Conservation (phyloP, 2,888 invertebrate genomes). For the Amiota minor region DNA sequence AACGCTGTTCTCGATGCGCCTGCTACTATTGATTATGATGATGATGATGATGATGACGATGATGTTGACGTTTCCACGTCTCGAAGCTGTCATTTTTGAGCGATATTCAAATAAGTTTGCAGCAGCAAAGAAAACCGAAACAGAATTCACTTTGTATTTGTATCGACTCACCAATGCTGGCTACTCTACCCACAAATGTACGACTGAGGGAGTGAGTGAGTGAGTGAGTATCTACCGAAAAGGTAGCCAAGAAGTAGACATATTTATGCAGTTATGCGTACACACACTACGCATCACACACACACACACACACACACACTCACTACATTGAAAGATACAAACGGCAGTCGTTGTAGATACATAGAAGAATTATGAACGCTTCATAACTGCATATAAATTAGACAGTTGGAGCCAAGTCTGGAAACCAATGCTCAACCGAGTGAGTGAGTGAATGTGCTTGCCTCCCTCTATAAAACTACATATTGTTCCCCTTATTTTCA, state of each 20-base stretch:
- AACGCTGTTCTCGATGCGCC: neutral
- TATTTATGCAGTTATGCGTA: constrained; percentile 34
- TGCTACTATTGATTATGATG: neutral
- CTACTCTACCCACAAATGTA: too few relatives aligned
- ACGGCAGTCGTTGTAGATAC: neutral
- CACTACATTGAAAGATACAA: neutral
- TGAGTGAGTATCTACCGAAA: neutral
- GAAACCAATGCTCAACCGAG: constrained; percentile 23
- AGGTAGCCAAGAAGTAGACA: constrained; percentile 9
- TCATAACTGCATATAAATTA: constrained; percentile 61
- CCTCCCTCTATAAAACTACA: constrained; percentile 19
- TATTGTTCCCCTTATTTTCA: too few relatives aligned
- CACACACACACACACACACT: neutral
- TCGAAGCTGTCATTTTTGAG: constrained; percentile 35
- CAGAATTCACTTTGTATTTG: constrained; percentile 1
- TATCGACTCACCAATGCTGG: neutral
- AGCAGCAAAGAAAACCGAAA: constrained; percentile 3
- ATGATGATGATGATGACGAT: constrained; percentile 1
- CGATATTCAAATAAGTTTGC: constrained; percentile 40
- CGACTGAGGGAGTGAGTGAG: neutral
- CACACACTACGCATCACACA: constrained; percentile 15
- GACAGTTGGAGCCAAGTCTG: constrained; percentile 42
- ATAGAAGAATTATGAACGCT: constrained; percentile 50
- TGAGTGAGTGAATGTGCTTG: constrained; percentile 26
- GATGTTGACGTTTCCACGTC: constrained; percentile 31